These are phyloP conservation scores for Pharmacophagus antenor DNA, from an alignment of 2,888 invertebrate genomes.

Conservation along the genomic window DNA sequence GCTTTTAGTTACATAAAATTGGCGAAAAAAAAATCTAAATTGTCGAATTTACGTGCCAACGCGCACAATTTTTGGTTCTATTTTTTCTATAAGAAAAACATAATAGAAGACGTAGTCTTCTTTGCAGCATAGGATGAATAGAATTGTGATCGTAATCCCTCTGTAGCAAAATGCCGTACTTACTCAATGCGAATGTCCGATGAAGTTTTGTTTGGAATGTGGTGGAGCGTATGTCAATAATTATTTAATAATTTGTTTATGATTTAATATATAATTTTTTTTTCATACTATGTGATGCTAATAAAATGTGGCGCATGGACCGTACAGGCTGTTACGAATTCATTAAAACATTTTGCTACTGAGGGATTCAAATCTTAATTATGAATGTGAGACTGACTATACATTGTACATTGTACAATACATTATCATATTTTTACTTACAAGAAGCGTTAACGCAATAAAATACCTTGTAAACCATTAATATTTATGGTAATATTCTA, in stretches of 20 bases:
- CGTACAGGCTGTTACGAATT: neutral
- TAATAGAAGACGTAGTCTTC: constrained; percentile 14
- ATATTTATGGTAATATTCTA: neutral
- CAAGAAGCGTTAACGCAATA: constrained; percentile 2
- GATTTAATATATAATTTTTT: too few relatives aligned
- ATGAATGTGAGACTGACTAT: constrained; percentile 22
- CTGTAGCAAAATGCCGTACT: neutral
- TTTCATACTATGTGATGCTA: too few relatives aligned
- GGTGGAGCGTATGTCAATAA: too few relatives aligned
- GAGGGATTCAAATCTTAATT: constrained; percentile 1
- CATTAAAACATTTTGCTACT: too few relatives aligned
- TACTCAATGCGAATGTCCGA: neutral
- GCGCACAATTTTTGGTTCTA: constrained; percentile 9
- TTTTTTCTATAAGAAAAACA: constrained; percentile 10
- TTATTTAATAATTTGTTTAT: neutral
- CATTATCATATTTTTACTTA: constrained; percentile 3
- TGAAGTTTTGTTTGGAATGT: neutral
- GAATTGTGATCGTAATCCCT: constrained; percentile 6
- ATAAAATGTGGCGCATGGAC: too few relatives aligned
- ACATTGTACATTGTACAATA: constrained; percentile 11
- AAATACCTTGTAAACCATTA: neutral
- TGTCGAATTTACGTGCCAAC: constrained; percentile 21
- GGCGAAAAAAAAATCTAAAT: constrained; percentile 10
- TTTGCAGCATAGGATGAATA: neutral
- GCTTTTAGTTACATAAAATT: constrained; percentile 14